Conservation (phyloP, 2,888 invertebrate species). For the Acronicta aceris region DNA sequence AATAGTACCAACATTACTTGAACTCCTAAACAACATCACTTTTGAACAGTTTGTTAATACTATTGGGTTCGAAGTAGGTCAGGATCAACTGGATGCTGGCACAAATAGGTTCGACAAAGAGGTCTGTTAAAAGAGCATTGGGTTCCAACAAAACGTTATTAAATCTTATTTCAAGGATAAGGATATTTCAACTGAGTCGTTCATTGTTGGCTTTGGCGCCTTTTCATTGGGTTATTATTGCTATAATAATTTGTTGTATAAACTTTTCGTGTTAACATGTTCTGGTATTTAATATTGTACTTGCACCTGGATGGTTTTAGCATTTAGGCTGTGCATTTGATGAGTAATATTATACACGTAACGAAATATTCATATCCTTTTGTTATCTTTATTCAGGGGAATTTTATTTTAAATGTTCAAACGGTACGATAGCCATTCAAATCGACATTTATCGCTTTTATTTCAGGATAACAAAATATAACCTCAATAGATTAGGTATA, state of each 20-base stretch:
- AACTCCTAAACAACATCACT: constrained; percentile 50
- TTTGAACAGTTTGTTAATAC: constrained; percentile 9
- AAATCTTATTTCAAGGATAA: constrained; percentile 80
- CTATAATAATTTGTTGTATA: constrained; percentile 50
- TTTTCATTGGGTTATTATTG: constrained; percentile 64
- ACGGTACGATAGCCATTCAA: no score
- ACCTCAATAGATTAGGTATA: no score
- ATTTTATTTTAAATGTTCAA: neutral
- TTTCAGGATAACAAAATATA: no score
- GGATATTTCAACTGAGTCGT: constrained; percentile 62
- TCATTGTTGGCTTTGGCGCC: constrained; percentile 64
- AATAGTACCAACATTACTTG: constrained; percentile 63
- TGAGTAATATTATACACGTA: constrained; percentile 1
- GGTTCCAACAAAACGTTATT: constrained; percentile 83
- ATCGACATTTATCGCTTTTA: no score
- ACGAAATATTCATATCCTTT: neutral
- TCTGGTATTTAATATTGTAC: constrained; percentile 7
- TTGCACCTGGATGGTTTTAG: constrained; percentile 46
- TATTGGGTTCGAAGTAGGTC: constrained; percentile 43
- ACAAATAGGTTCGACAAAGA: constrained; percentile 73
- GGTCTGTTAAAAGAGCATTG: constrained; percentile 80
- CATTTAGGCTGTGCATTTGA: neutral
- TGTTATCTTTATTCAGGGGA: no score
- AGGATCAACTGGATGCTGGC: constrained; percentile 61
- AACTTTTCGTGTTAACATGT: constrained; percentile 33